Evolutionary conservation across 2,888 invertebrate genomes (phyloP).

Genomic region (Gonocerus acuteangulatus): DNA sequence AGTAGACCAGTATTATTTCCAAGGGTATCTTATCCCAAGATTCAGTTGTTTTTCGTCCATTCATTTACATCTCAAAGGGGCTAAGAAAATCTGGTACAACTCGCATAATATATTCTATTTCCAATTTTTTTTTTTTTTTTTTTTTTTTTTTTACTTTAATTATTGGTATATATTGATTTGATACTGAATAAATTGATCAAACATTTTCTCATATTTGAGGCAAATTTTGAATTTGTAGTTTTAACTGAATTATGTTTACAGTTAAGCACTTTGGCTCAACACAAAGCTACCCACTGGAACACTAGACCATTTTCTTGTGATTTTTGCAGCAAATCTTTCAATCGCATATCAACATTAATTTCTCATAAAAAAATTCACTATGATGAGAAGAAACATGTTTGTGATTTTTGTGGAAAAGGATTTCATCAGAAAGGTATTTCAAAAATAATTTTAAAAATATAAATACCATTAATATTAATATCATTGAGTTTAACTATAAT

Average conservation of each 20-base stretch:
- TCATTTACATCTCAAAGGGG: too few species aligned
- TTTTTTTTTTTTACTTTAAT: too few species aligned
- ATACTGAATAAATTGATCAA: too few species aligned
- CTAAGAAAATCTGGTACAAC: too few species aligned
- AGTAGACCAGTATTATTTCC: too few species aligned
- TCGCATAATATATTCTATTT: too few species aligned
- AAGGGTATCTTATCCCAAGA: too few species aligned
- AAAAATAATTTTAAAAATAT: neutral
- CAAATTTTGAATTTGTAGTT: too few species aligned
- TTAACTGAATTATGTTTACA: conserved; percentile 42
- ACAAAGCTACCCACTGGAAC: conserved; percentile 69
- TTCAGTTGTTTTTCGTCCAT: too few species aligned
- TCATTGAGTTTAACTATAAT: too few species aligned
- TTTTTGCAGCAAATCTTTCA: conserved; percentile 68
- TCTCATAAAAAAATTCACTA: conserved; percentile 72
- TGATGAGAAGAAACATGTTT: conserved; percentile 63
- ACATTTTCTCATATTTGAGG: too few species aligned
- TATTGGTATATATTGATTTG: neutral
- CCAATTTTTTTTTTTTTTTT: too few species aligned
- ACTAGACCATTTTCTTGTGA: conserved; percentile 66
- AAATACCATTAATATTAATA: neutral
- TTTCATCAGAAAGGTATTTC: conserved; percentile 72
- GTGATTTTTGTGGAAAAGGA: conserved; percentile 65
- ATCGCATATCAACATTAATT: conserved; percentile 69
- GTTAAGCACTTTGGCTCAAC: conserved; percentile 67